Evolutionary conservation across 2,888 invertebrate species (phyloP), one percentile per base, ranked within the genome.

Genomic region (Microctonus brassicae): DNA sequence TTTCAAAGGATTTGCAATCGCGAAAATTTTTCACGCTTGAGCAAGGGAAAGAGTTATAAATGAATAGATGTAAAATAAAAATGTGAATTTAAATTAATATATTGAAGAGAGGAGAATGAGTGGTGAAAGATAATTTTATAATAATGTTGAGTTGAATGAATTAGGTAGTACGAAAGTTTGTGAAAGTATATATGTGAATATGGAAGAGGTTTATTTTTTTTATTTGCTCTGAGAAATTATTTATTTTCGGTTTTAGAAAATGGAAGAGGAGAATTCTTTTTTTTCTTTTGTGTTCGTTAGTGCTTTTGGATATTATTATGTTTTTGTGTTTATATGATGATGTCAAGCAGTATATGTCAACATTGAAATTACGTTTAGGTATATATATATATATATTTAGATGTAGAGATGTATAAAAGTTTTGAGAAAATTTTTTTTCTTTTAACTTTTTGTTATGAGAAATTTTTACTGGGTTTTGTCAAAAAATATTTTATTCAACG

Each of bases 1-100:
- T n/a, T 42, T n/a, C 7, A 52, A 47, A 63, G 47, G 47, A 63
- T 29, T 52, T 9, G 52, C 47, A 63, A 63, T 63, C 63, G 39
- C 20, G 22, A 17, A 52, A 63, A 63, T 63, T 63, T 42, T 63
- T 63, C 13, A 63, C 63, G 17, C 39, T 47, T 63, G 20, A 17
- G 47, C n/a, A 47, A 29, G 47, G 6, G 20, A 29, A 29, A 29
- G 20, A 29, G 11, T 62, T 7, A 9, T 7, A 9, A n/a, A 42
- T n/a, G 33, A 17, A 29, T 20, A 36, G 34, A 34, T 17, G 20
- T 13, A 6, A 47, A 22, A 60, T 34, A 60, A 34, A 60, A 60
- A 9, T 20, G 60, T 11, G 60, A 60, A 17, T 34, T 36, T 63
- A 26, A 47, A 52, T 63, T 63, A 52, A 63, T 47, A 11, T 20